Evolutionary conservation across 35 echinoderm and acorn worm species (phyloP).

Genomic region (Stichopus chloronotus): DNA sequence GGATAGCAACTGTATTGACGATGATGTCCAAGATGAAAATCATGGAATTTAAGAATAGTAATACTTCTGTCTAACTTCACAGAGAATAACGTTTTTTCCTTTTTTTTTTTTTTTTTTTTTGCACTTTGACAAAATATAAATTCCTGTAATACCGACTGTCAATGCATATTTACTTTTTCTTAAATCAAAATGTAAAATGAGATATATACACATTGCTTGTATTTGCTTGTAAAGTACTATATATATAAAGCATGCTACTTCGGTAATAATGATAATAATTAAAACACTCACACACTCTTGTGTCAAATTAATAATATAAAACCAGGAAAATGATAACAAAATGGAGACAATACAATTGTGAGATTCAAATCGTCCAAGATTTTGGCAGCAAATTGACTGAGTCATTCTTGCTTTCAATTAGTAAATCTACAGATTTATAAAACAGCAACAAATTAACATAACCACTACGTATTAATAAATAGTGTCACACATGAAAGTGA

Average conservation of each 20-base stretch:
- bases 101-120: neutral
- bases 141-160: slow-evolving; percentile 9
- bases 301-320: neutral
- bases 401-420: neutral
- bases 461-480: neutral
- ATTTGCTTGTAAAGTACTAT: neutral
- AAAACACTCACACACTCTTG: neutral
- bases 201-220: slow-evolving; percentile 8
- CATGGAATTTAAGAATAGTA: too few species aligned
- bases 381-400: neutral
- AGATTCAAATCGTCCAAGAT: neutral
- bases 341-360: neutral
- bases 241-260: neutral
- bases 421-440: neutral
- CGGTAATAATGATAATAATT: neutral
- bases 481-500: neutral
- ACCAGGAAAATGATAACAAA: neutral
- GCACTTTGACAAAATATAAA: slow-evolving; percentile 19
- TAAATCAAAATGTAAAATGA: neutral
- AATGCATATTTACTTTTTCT: neutral
- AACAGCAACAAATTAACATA: neutral
- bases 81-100: neutral
- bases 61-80: neutral
- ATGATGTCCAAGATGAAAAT: too few species aligned
- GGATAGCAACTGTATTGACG: neutral